phyloP scores from a whole-genome alignment of 2,113 vertebrate genomes.

The Embiotoca jacksoni region DNA sequence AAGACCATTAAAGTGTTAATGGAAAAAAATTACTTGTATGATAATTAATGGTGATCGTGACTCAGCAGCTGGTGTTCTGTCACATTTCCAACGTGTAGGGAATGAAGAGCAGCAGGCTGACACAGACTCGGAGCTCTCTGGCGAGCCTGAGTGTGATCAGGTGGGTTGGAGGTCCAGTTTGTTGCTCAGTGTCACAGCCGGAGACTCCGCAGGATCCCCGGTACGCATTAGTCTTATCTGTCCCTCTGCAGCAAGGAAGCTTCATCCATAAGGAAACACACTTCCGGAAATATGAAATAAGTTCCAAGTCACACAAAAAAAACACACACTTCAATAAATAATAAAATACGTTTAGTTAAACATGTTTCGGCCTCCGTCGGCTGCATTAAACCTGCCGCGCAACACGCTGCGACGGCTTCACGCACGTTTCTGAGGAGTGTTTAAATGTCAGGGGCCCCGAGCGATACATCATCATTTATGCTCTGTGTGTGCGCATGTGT shows the following conservation, averaged over 20 bases:
- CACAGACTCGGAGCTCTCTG: too few relatives aligned
- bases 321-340: too few relatives aligned
- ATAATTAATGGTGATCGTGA: neutral
- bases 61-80: neutral
- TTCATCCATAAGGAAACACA: too few relatives aligned
- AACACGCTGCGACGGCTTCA: slow-evolving; percentile 18
- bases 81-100: neutral
- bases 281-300: too few relatives aligned
- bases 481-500: slow-evolving; percentile 6
- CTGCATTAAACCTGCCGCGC: neutral
- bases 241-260: neutral
- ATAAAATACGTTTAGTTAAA: too few relatives aligned
- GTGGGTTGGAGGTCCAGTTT: too few relatives aligned
- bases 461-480: slow-evolving; percentile 63
- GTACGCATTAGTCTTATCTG: neutral
- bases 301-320: too few relatives aligned
- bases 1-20: too few relatives aligned
- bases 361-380: too few relatives aligned
- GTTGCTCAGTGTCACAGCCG: neutral
- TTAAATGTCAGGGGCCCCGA: slow-evolving; percentile 74
- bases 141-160: too few relatives aligned
- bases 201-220: neutral
- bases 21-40: too few relatives aligned
- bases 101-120: too few relatives aligned
- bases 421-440: slow-evolving; percentile 52